Evolutionary conservation across 2,113 vertebrate genomes (phyloP).

Genomic region (Ochotona curzoniae): DNA sequence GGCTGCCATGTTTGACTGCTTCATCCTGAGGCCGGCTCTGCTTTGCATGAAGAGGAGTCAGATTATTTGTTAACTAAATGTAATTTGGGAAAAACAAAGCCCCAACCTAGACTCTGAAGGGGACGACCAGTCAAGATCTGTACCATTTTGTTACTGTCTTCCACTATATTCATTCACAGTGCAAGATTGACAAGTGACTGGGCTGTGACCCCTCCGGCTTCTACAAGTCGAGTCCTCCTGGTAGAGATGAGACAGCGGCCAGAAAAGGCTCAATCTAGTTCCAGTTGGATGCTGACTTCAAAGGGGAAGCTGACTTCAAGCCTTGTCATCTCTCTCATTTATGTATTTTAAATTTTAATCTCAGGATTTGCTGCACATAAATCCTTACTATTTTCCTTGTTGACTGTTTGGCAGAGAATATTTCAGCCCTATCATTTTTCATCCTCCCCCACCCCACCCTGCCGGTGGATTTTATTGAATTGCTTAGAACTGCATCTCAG

Average conservation of each 20-base stretch:
- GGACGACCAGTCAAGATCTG: constrained; percentile 4
- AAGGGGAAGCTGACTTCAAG: constrained; percentile 29
- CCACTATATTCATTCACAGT: neutral
- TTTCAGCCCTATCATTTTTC: neutral
- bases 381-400: neutral
- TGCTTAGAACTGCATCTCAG: neutral
- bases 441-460: neutral
- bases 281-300: neutral
- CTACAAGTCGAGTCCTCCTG: neutral
- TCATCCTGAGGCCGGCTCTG: neutral
- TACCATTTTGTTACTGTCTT: neutral
- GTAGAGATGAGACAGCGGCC: neutral
- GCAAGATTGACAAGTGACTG: neutral
- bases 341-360: constrained; percentile 14
- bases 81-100: neutral
- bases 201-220: neutral
- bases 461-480: constrained; percentile 48
- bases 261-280: neutral
- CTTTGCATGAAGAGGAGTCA: constrained; percentile 3
- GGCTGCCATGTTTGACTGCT: neutral
- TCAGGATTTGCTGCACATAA: constrained; percentile 4
- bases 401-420: neutral
- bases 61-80: constrained; percentile 15
- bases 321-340: neutral
- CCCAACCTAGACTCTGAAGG: neutral